Evolutionary conservation across 2,888 invertebrate species (phyloP), one percentile per base, ranked within the genome.

Genomic region (Pteria penguin): DNA sequence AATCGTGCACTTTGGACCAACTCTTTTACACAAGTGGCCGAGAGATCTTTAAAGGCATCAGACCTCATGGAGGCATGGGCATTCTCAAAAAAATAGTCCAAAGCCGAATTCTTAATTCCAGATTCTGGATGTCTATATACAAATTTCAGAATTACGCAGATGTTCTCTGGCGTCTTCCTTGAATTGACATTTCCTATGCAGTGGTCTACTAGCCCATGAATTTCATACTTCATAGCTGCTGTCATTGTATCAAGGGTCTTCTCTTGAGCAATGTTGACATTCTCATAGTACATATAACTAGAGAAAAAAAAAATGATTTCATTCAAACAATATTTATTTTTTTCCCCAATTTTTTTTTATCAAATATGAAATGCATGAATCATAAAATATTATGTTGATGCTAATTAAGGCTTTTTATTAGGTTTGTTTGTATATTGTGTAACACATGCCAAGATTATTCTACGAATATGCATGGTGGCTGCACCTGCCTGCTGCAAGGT

Each of bases 201-300:
- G 14, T 32, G 18, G 18, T 24, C 22, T 36, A 32, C 62, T 36
- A 74, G 36, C 5, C 62, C 68, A 24, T 52, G 4, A 4, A 74
- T 32, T 31, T 62, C 36, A 22, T 68, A 74, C 27, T 55, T 75
- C 5, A n/a, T 54, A 2, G 74, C 61, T 36, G 62, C 68, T 22
- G 8, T 4, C 14, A 70, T 24, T 5, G 52, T 2, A 4, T 29
- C 61, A 29, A 31, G 61, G 29, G 61, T 31, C 4, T 70, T 52
- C 1, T 60, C 1, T 52, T 57, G n/a, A 26, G 66, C 55, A 18
- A 68, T 33, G 4, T 74, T 52, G n/a, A 68, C 54, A 33, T 22
- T 36, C 54, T 74, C 68, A 33, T 52, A 68, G 55, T 74, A 74
- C 8, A 68, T 68, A 36, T 54, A 74, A 26, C 74, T 74, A 26